Evolutionary conservation across 1,140 invertebrate species (phyloP).

Genomic region (Aphelinus atriplicis): DNA sequence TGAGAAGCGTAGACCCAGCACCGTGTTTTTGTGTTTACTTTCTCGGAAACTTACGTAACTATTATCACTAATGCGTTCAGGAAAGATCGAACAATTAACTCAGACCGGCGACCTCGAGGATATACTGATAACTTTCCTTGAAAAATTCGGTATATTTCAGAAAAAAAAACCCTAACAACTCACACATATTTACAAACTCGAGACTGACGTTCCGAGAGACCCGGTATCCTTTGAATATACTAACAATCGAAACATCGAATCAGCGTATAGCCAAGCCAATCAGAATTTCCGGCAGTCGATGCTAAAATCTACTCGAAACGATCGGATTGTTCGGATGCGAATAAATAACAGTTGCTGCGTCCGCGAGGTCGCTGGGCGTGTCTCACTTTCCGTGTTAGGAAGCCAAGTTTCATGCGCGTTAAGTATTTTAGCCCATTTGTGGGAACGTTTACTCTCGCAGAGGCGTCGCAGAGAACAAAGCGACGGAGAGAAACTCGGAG

Average conservation of each 20-base stretch:
- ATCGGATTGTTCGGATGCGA: too few species aligned
- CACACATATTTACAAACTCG: too few species aligned
- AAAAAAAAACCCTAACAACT: too few species aligned
- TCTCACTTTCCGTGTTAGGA: conserved; percentile 36
- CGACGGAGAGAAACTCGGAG: background rate
- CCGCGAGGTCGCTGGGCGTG: conserved; percentile 12
- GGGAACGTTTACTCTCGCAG: too few species aligned
- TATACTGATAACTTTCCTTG: conserved; percentile 11
- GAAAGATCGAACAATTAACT: conserved; percentile 27
- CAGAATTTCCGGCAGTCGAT: too few species aligned
- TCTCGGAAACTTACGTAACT: conserved; percentile 50
- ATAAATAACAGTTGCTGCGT: conserved; percentile 14
- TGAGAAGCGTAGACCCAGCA: conserved; percentile 63
- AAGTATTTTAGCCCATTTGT: background rate
- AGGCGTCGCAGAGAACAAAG: background rate
- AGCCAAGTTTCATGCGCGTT: conserved; percentile 26
- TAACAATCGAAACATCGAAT: too few species aligned
- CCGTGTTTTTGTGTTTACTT: conserved; percentile 44
- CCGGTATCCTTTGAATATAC: too few species aligned
- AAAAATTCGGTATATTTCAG: background rate
- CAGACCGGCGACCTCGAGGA: conserved; percentile 9
- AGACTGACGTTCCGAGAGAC: too few species aligned
- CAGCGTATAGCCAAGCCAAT: too few species aligned
- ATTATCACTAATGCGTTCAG: conserved; percentile 53
- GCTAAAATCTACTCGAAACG: too few species aligned